Base-by-base conservation (phyloP, 2,888 invertebrate genomes). In the Rutpela maculata region DNA sequence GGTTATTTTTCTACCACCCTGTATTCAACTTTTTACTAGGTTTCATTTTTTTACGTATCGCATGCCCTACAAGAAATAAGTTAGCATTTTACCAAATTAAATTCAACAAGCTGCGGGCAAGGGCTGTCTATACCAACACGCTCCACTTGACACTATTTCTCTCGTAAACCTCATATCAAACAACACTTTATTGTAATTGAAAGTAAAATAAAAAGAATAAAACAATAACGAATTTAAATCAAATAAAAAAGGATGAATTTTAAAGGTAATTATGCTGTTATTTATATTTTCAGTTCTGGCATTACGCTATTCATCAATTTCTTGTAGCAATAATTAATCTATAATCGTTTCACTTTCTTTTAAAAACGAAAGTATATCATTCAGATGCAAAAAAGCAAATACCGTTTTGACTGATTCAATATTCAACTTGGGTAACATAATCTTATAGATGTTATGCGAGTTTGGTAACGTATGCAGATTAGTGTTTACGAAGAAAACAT, bases 181-280 rank as follows among this genome's bases (percentile, higher is more conserved):
- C 31, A 35, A 9, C 12, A 12, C 43, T 43, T 12, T 43, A 43
- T 43, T 43, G 7, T 12, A 50, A 50, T n/a, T 50, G n/a, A 50
- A 50, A 50, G 12, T 43, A 12, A 12, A 43, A 2, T n/a, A 50
- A 50, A 50, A 50, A 50, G 15, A n/a, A 50, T 50, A 50, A 15
- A 50, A 50, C n/a, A 50, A 50, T n/a, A 50, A n/a, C 50, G n/a
- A 50, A n/a, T n/a, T 50, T 7, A 50, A 50, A 50, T 50, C n/a
- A 5, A 50, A 50, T n/a, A 50, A 50, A 50, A 43, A 50, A 15
- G 4, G n/a, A 50, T 43, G 43, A 43, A 43, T 43, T 43, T 43
- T 12, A 43, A 43, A 43, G 43, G 11, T 43, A 43, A 43, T 43
- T 15, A 50, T 50, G n/a, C 50, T 50, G 15, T 15, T 43, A 43